Evolutionary conservation across 2,888 invertebrate genomes (phyloP), one percentile per base, ranked within the genome.

Genomic region (Timandra comae): DNA sequence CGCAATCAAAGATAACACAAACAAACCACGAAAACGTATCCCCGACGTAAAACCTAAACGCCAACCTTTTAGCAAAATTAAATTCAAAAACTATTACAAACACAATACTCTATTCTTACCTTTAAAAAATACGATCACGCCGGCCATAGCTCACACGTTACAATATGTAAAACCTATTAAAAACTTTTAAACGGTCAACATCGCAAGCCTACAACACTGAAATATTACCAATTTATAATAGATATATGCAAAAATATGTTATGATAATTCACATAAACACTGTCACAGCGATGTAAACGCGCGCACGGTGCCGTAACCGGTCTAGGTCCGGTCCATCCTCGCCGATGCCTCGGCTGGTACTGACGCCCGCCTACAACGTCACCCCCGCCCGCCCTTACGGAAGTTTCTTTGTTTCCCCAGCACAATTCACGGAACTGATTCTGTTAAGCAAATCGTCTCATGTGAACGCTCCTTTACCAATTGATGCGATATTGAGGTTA

Each of bases 341-440:
- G 70, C 70, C 74, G 75, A 64, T 36, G 34, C 66, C 59, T 68
- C 68, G 73, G 72, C 72, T 69, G 61, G 51, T 53, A 80, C 81
- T 80, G 67, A 38, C 68, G 65, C 63, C 71, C 69, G 69, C 64
- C 71, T 55, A 56, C 48, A 48, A 49, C 46, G 24, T 6, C 24
- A 10, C 56, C 76, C 79, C 81, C 75, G 70, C 74, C 79, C 78
- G 75, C 74, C 79, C 72, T 62, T 63, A 53, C 64, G 57, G 64
- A 67, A 63, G 68, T 77, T 81, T 78, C 84, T 84, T 85, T 85
- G 84, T 85, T 81, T 81, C 81, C 70, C 71, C 66, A 60, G 63
- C 70, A 69, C 16, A 16, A 16, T 68, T 70, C 67, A 58, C 65
- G 62, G 59, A 60, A 35, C 39, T 30, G 29, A 33, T 41, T 59